Conservation (phyloP, 2,888 invertebrate species). For the Priocnemis perturbator region DNA sequence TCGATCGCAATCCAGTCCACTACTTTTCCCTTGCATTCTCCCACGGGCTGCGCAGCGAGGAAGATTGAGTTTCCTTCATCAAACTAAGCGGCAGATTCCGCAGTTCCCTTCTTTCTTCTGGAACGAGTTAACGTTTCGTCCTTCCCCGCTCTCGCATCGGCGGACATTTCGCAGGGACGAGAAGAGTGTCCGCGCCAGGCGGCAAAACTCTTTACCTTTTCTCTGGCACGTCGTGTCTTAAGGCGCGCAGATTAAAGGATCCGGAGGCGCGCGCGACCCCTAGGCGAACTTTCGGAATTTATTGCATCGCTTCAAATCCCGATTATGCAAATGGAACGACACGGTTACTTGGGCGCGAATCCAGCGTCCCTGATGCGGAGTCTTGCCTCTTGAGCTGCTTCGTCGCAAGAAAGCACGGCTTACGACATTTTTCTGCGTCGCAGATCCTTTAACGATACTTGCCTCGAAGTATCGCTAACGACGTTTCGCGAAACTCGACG, state of each 20-base stretch:
- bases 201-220: neutral
- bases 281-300: constrained; percentile 19
- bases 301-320: constrained; percentile 16
- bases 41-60: no score
- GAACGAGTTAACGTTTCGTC: neutral
- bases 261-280: neutral
- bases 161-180: neutral
- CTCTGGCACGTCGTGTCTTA: no score
- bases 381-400: neutral
- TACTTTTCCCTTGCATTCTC: no score
- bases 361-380: neutral
- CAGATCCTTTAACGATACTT: no score
- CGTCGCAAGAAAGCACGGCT: no score
- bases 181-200: neutral
- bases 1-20: no score
- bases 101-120: constrained; percentile 4
- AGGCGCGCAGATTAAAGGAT: constrained; percentile 14
- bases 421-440: no score
- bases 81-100: neutral
- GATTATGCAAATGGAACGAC: constrained; percentile 25
- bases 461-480: no score
- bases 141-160: neutral
- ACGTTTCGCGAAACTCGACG: no score
- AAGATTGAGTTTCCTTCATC: no score
- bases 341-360: neutral